A percentile compares a stretch with the other conserved stretches of the same genome.
Evolutionary conservation across 2,888 invertebrate species (phyloP).

Genomic region (Cataglyphis rosenhaueri): DNA sequence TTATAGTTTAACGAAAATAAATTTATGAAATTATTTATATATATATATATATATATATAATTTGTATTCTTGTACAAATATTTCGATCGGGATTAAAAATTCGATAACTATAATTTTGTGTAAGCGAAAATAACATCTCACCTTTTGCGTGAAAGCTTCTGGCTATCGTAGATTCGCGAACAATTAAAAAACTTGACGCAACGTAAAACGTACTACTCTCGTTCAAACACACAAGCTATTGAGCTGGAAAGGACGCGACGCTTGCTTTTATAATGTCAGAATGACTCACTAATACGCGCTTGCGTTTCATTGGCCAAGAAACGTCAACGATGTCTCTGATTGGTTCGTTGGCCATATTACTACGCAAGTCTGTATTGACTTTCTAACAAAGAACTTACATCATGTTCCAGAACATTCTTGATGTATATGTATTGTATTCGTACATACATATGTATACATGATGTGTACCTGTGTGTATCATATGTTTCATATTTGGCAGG

Average conservation of each 20-base stretch:
- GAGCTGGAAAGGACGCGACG: neutral
- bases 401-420: conserved; percentile 2
- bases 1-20: neutral
- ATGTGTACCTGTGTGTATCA: neutral
- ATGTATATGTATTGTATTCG: neutral
- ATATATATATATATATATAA: neutral
- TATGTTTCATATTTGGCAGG: neutral
- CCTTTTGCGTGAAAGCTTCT: conserved; percentile 29
- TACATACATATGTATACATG: neutral
- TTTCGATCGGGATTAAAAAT: neutral
- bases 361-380: neutral
- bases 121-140: neutral
- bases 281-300: neutral
- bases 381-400: conserved; percentile 6
- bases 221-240: neutral
- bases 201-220: neutral
- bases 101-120: neutral
- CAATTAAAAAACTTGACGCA: neutral
- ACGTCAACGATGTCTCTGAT: neutral
- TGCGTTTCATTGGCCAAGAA: conserved; percentile 1
- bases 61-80: neutral
- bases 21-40: neutral
- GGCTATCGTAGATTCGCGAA: neutral
- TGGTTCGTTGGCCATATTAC: neutral
- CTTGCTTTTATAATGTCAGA: conserved; percentile 14